Base-by-base conservation (phyloP, 2,797 vertebrate genomes). In the Urosaurus nigricauda region DNA sequence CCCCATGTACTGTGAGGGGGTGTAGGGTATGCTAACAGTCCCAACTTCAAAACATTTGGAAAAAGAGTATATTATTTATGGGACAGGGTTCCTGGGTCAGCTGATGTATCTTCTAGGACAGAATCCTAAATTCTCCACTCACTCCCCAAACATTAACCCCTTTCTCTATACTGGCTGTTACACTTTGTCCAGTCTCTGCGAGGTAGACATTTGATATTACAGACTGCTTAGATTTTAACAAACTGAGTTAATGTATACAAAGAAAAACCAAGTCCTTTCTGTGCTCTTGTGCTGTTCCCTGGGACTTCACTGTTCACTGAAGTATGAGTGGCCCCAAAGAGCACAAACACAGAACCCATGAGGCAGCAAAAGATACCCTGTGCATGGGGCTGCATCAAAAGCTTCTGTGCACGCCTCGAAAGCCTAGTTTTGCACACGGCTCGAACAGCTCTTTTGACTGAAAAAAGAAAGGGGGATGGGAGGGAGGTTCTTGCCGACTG, bases 341-440 rank as follows among this genome's bases (percentile, higher is more conserved):
- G 19, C 51, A 79, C 37, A 89, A 73, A 89, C 43, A 83, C 93
- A 58, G 58, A 11, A 56, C 32, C 87, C 77, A 83, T 60, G 43
- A 85, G 40, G 43, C 32, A 0, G 43, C 32, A 0, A 0, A 90
- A 9, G 40, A 83, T 83, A 90, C 0, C 0, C 80, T 19, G 24
- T 47, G 56, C 65, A 37, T 82, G 75, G 71, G 78, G 56, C 56
- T 89, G 91, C 53, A 68, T 29, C 75, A 88, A 77, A 82, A 47
- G 37, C 74, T n/a, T 90, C 56, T 90, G n/a, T 0, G 0, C 60
- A 24, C 56, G 32, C 71, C 63, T 13, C 2, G 7, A 71, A 75
- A 86, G 5, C 74, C 60, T 14, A 82, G 63, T 29, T 90, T 75
- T 90, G 35, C 0, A 1, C 60, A 40, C 17, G 35, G 71, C 53